phyloP scores from a whole-genome alignment of 2,797 vertebrate species.

The Adelosebastes latens region DNA sequence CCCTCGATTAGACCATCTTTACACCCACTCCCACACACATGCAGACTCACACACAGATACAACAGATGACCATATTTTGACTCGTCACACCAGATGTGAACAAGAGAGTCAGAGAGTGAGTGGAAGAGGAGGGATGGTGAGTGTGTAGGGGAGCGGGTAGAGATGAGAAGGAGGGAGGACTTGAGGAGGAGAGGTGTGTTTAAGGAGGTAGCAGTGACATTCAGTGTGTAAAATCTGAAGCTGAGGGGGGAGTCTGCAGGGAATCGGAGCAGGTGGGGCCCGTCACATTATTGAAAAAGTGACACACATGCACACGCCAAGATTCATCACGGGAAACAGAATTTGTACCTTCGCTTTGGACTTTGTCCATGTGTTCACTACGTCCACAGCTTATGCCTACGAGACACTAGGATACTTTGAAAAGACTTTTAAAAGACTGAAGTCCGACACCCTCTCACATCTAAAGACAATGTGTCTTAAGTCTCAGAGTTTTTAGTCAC shows the following conservation, averaged over 20 bases:
- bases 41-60: constrained; percentile 3
- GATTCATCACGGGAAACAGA: neutral
- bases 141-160: neutral
- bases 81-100: constrained; percentile 45
- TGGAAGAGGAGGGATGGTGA: neutral
- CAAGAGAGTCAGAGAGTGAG: constrained; percentile 6
- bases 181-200: neutral
- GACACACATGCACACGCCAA: neutral
- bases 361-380: neutral
- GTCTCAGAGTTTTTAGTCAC: no score
- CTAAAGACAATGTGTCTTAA: no score
- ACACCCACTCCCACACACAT: constrained; percentile 17
- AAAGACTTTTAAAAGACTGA: no score
- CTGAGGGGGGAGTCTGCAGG: neutral
- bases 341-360: neutral
- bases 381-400: neutral
- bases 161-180: constrained; percentile 9
- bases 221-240: neutral
- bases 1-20: constrained; percentile 62
- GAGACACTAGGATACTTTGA: no score
- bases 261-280: neutral
- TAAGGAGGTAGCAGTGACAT: neutral
- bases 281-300: neutral
- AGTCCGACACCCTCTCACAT: no score
- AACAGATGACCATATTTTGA: constrained; percentile 58